phyloP scores from a whole-genome alignment of 2,888 invertebrate species.

The Polia nebulosa region DNA sequence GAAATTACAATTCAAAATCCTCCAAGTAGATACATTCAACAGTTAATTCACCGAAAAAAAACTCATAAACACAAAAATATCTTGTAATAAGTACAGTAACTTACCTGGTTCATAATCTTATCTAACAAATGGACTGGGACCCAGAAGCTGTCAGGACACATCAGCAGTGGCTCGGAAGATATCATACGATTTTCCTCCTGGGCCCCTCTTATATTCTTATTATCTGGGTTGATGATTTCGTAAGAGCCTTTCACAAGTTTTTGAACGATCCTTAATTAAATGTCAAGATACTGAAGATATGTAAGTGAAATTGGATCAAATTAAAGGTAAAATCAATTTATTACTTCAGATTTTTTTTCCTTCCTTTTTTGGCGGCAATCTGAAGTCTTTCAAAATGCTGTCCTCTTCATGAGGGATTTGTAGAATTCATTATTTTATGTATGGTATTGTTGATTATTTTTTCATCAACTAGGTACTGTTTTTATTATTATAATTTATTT shows the following conservation, averaged over 20 bases:
- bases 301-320: constrained; percentile 30
- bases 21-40: neutral
- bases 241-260: constrained; percentile 24
- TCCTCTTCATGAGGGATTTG: neutral
- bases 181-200: constrained; percentile 43
- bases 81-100: constrained; percentile 14
- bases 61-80: constrained; percentile 6
- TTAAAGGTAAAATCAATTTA: constrained; percentile 29
- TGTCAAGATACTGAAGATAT: constrained; percentile 38
- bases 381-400: neutral
- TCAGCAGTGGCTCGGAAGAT: constrained; percentile 34
- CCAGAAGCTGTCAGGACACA: constrained; percentile 34
- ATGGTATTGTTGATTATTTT: too few relatives aligned
- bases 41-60: constrained; percentile 3
- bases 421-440: neutral
- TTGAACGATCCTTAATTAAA: constrained; percentile 39
- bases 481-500: too few relatives aligned
- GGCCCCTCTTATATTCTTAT: constrained; percentile 44
- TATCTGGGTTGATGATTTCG: constrained; percentile 53
- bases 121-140: constrained; percentile 36
- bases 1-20: too few relatives aligned
- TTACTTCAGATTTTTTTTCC: neutral
- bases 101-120: constrained; percentile 27
- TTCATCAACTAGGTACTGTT: too few relatives aligned
- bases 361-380: neutral